Conservation (phyloP, 2,888 invertebrate genomes). For the Chrysodeixis includens region DNA sequence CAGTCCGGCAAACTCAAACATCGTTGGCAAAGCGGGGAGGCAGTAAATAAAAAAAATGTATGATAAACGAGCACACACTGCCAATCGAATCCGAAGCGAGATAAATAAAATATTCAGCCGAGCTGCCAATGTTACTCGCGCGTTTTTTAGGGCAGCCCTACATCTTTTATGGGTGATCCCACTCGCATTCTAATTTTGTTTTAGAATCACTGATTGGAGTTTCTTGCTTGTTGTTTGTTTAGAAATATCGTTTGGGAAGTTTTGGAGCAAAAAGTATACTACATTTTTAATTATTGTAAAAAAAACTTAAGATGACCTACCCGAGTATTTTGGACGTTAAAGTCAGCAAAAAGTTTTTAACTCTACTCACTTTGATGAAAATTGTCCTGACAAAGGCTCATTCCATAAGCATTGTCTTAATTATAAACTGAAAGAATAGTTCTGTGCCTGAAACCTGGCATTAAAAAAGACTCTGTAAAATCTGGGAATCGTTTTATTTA, state of each 20-base stretch:
- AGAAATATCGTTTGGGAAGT: background rate
- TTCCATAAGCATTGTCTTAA: too few species aligned
- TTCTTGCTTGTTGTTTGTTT: background rate
- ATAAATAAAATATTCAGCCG: conserved; percentile 52
- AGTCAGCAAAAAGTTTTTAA: too few species aligned
- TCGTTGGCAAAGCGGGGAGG: conserved; percentile 1
- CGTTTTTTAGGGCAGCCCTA: conserved; percentile 30
- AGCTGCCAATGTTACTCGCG: conserved; percentile 28
- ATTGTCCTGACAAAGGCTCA: too few species aligned
- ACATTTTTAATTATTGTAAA: too few species aligned
- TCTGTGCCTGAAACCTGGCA: too few species aligned
- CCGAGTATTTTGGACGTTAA: too few species aligned
- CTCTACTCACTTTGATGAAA: too few species aligned
- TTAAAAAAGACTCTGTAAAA: too few species aligned
- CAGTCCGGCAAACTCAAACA: conserved; percentile 1
- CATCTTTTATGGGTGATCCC: conserved; percentile 33
- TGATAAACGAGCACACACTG: conserved; percentile 36
- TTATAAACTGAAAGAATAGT: too few species aligned
- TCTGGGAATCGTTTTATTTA: too few species aligned
- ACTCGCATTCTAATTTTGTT: conserved; percentile 26
- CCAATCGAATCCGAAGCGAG: conserved; percentile 37
- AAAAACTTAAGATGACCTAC: too few species aligned
- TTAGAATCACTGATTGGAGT: conserved; percentile 1
- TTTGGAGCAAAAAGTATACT: too few species aligned
- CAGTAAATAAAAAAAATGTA: conserved; percentile 20